A percentile compares a stretch with the other conserved stretches of the same genome.
Evolutionary conservation across 1,140 invertebrate species (phyloP).

Genomic region (Drosophila nannoptera): DNA sequence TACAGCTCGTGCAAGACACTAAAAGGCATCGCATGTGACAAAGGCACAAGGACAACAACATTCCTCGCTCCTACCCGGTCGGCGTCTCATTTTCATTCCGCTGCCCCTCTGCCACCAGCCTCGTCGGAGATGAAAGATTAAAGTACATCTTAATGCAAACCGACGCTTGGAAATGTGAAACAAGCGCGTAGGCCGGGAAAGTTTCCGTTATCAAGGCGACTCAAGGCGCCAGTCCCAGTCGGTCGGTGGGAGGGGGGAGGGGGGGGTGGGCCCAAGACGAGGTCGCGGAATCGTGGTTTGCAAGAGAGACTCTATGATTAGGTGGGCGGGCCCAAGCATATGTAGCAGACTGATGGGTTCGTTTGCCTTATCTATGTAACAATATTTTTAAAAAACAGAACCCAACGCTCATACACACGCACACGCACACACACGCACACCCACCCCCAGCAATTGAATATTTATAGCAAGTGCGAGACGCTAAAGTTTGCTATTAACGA

Average conservation of each 20-base stretch:
- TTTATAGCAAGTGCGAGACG: conserved; percentile 39
- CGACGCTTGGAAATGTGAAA: conserved; percentile 44
- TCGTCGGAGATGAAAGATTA: conserved; percentile 42
- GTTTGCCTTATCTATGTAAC: conserved; percentile 39
- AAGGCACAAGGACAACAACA: conserved; percentile 34
- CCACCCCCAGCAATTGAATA: conserved; percentile 51
- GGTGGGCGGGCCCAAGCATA: conserved; percentile 17
- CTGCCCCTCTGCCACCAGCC: conserved; percentile 1
- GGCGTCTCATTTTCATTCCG: background rate
- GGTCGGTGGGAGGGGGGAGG: too few relatives aligned
- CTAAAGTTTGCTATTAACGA: conserved; percentile 27
- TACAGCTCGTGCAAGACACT: conserved; percentile 57
- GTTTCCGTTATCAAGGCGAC: conserved; percentile 43
- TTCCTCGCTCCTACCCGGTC: conserved; percentile 1
- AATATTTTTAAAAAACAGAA: conserved; percentile 39
- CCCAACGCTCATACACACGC: background rate
- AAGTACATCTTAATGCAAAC: conserved; percentile 57
- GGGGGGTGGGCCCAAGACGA: conserved; percentile 9
- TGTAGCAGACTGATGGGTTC: conserved; percentile 25
- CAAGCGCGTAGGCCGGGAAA: conserved; percentile 43
- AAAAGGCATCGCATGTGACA: conserved; percentile 52
- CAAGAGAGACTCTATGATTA: conserved; percentile 9
- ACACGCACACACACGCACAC: background rate
- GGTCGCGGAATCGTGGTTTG: conserved; percentile 1
- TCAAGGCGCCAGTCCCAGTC: conserved; percentile 33